phyloP scores from a whole-genome alignment of 2,888 invertebrate species.

The Cryptocephalus primarius region DNA sequence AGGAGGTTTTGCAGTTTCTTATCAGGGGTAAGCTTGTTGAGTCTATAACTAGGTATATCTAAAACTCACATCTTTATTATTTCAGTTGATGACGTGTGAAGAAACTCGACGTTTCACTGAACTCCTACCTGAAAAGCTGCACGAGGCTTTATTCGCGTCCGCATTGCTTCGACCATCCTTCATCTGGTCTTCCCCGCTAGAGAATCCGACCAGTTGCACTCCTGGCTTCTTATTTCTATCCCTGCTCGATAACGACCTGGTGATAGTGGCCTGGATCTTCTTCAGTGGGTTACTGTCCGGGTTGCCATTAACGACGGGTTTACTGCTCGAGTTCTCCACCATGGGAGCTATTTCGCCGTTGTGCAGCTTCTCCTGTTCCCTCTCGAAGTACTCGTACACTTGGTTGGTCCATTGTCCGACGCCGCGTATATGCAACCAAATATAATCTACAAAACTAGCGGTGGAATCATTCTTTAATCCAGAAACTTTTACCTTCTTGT shows the following conservation, averaged over 20 bases:
- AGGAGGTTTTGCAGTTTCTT: slow-evolving; percentile 33
- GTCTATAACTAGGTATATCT: slow-evolving; percentile 15
- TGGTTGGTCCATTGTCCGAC: slow-evolving; percentile 93
- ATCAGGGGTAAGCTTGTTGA: slow-evolving; percentile 37
- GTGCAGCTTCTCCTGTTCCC: slow-evolving; percentile 65
- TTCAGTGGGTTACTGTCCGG: slow-evolving; percentile 28
- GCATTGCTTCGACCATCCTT: slow-evolving; percentile 16
- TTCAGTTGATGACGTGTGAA: not conserved
- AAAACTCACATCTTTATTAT: slow-evolving; percentile 4
- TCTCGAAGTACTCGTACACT: slow-evolving; percentile 75
- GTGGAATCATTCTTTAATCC: too few species aligned
- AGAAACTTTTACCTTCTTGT: slow-evolving; percentile 54
- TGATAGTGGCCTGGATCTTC: slow-evolving; percentile 36
- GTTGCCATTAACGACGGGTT: slow-evolving; percentile 20
- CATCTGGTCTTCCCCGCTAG: slow-evolving; percentile 30
- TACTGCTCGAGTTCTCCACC: slow-evolving; percentile 12
- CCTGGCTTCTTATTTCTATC: slow-evolving; percentile 28
- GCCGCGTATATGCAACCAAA: slow-evolving; percentile 88
- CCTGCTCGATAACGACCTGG: slow-evolving; percentile 42
- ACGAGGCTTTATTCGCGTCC: slow-evolving; percentile 21
- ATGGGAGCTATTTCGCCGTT: slow-evolving; percentile 46
- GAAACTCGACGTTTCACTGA: not conserved
- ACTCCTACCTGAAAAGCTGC: slow-evolving; percentile 27
- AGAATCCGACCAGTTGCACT: slow-evolving; percentile 32
- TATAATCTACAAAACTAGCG: slow-evolving; percentile 50